Evolutionary conservation across 2,113 vertebrate genomes (phyloP).

Genomic region (Corythornis cristatus): DNA sequence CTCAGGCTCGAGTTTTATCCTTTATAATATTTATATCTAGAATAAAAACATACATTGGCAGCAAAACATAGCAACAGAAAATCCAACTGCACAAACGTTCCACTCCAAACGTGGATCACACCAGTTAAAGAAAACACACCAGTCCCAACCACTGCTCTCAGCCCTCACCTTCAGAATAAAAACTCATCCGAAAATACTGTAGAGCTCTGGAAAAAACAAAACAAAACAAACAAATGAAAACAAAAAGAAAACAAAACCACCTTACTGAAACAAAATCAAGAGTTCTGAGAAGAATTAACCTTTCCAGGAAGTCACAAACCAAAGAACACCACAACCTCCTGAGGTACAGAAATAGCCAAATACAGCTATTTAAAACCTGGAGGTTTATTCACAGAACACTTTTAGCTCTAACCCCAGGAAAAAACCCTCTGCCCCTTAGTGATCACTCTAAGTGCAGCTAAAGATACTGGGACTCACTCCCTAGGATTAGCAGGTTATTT

Average conservation of each 20-base stretch:
- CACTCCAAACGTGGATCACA: background rate
- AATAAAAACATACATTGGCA: constrained; percentile 16
- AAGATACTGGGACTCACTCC: background rate
- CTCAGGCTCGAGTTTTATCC: constrained; percentile 6
- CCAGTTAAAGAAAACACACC: background rate
- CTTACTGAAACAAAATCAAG: constrained; percentile 1
- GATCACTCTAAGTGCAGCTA: background rate
- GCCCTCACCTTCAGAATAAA: background rate
- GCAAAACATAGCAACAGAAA: constrained; percentile 54
- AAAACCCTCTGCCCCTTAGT: background rate
- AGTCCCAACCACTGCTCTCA: background rate
- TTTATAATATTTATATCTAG: constrained; percentile 12
- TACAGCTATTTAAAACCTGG: constrained; percentile 12
- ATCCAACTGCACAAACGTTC: constrained; percentile 4
- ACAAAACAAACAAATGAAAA: background rate
- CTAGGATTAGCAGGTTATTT: constrained; percentile 52
- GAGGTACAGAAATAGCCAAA: constrained; percentile 1
- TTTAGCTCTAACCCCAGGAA: background rate
- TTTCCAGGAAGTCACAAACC: background rate
- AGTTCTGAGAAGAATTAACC: constrained; percentile 19
- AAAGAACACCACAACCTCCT: constrained; percentile 2
- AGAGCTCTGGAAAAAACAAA: too few relatives aligned
- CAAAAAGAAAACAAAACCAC: background rate
- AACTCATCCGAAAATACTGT: background rate
- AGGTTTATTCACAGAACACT: background rate